Evolutionary conservation across 2,797 vertebrate genomes (phyloP).

Genomic region (Taeniopygia guttata): DNA sequence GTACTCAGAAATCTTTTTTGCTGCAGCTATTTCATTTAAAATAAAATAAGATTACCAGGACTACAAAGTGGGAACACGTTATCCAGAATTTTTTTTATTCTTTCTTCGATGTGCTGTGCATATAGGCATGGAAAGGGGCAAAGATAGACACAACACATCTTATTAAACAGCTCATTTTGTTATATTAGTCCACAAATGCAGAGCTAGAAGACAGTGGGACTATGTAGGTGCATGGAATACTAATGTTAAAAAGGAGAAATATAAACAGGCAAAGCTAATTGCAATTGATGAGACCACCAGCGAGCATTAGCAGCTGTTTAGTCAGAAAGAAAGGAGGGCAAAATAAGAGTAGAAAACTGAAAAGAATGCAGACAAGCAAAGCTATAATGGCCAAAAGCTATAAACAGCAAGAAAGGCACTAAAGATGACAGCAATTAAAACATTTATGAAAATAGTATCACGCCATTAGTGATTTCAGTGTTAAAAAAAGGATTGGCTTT

Average conservation of each 20-base stretch:
- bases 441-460: neutral
- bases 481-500: neutral
- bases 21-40: neutral
- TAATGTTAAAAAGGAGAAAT: neutral
- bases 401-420: neutral
- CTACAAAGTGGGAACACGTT: neutral
- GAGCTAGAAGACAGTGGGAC: neutral
- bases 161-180: neutral
- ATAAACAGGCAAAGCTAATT: neutral
- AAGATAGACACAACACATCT: neutral
- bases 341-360: neutral
- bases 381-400: neutral
- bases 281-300: neutral
- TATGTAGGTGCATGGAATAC: neutral
- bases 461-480: neutral
- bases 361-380: neutral
- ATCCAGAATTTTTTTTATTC: neutral
- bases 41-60: neutral
- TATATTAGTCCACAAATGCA: neutral
- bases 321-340: neutral
- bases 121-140: neutral
- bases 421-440: neutral
- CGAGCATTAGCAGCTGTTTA: neutral
- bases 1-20: neutral
- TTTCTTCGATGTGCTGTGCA: neutral